phyloP scores from a whole-genome alignment of 2,888 invertebrate genomes.

The Oligia strigilis region DNA sequence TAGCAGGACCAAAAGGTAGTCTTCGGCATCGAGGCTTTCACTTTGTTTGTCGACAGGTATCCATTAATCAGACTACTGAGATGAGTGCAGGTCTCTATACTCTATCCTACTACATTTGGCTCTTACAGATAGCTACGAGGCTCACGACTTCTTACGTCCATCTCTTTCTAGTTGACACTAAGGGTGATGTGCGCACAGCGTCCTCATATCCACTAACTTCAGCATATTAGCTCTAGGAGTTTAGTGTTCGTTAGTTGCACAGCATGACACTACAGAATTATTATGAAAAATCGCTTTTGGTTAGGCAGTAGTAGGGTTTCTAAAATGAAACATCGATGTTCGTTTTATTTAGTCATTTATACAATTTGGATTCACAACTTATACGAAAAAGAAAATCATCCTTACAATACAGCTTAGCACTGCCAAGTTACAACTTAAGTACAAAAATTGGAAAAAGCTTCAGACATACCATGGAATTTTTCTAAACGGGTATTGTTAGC shows the following conservation, averaged over 20 bases:
- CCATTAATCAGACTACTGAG: background rate
- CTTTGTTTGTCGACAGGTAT: background rate
- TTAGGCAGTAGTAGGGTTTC: conserved; percentile 8
- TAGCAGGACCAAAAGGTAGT: background rate
- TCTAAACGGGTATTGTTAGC: conserved; percentile 74
- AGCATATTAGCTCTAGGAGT: background rate
- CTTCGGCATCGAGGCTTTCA: background rate
- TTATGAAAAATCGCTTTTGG: conserved; percentile 1
- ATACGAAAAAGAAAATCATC: conserved; percentile 81
- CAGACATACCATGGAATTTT: conserved; percentile 78
- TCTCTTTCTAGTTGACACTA: background rate
- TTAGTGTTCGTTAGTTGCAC: conserved; percentile 7
- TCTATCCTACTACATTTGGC: background rate
- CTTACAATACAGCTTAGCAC: conserved; percentile 75
- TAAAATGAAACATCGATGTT: conserved; percentile 80
- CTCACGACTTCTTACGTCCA: background rate
- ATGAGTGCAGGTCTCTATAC: background rate
- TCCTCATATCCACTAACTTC: background rate
- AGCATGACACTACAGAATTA: background rate
- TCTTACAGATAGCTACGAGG: background rate
- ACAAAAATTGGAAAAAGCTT: conserved; percentile 84
- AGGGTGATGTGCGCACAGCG: conserved; percentile 7
- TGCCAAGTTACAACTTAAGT: conserved; percentile 83
- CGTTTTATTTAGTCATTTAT: conserved; percentile 88
- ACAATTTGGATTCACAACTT: conserved; percentile 85